Evolutionary conservation across 2,113 vertebrate species (phyloP).

Genomic region (Macquaria australasica): DNA sequence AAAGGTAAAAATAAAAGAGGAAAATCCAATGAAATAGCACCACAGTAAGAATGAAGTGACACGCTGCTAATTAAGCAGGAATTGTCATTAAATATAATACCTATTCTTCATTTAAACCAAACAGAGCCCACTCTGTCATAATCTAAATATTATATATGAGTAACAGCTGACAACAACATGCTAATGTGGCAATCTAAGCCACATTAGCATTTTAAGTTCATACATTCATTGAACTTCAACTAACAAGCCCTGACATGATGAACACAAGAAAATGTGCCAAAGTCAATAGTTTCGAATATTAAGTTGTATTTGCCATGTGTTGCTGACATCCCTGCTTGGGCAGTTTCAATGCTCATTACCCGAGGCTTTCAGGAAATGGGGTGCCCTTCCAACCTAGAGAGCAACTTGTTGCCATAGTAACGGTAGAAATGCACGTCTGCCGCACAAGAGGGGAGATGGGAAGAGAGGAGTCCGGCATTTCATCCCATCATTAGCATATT

Average conservation of each 20-base stretch:
- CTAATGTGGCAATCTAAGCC: neutral
- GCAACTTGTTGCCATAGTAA: constrained; percentile 83
- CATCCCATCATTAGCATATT: constrained; percentile 81
- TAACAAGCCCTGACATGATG: neutral
- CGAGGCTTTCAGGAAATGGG: constrained; percentile 55
- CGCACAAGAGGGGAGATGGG: constrained; percentile 73
- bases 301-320: constrained; percentile 9
- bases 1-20: neutral
- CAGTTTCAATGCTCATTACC: constrained; percentile 40
- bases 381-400: constrained; percentile 67
- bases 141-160: neutral
- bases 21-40: no score
- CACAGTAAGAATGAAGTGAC: neutral
- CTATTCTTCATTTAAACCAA: neutral
- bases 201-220: neutral
- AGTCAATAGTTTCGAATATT: neutral
- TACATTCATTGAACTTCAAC: neutral
- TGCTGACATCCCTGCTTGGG: constrained; percentile 16
- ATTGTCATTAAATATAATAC: no score
- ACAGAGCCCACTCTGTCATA: neutral
- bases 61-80: neutral
- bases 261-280: neutral
- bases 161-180: neutral
- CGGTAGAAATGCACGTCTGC: constrained; percentile 74
- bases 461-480: constrained; percentile 75